Conservation (phyloP, 2,888 invertebrate genomes). For the Nephrotoma flavescens region DNA sequence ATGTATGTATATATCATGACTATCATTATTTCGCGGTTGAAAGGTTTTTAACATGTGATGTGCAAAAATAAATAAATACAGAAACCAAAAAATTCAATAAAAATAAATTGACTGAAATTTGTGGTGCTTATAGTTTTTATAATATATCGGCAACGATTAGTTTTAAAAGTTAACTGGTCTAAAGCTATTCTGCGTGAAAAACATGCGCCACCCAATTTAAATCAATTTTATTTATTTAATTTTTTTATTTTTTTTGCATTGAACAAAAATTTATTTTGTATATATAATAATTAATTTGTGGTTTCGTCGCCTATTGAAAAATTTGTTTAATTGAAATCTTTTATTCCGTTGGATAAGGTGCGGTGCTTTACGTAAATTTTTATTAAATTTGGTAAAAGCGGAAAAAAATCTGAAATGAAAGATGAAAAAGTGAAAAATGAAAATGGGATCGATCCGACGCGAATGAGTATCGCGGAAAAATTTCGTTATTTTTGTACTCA, state of each 20-base stretch:
- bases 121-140: not conserved
- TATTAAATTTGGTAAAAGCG: not conserved
- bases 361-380: not conserved
- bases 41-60: not conserved
- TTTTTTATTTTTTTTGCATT: not conserved
- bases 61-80: not conserved
- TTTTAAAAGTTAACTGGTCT: not conserved
- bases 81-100: not conserved
- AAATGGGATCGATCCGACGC: not conserved
- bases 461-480: slow-evolving; percentile 28
- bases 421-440: not conserved
- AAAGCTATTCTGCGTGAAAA: not conserved
- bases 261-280: not conserved
- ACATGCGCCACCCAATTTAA: not conserved
- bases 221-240: not conserved
- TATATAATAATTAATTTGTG: not conserved
- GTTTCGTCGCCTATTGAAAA: not conserved
- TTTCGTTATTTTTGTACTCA: slow-evolving; percentile 36
- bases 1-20: not conserved
- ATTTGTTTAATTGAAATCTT: not conserved
- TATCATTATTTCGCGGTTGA: not conserved
- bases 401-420: not conserved
- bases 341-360: not conserved
- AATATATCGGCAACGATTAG: not conserved
- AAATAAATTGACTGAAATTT: not conserved